Conservation (phyloP, 2,888 invertebrate species). For the Tenthredo livida region DNA sequence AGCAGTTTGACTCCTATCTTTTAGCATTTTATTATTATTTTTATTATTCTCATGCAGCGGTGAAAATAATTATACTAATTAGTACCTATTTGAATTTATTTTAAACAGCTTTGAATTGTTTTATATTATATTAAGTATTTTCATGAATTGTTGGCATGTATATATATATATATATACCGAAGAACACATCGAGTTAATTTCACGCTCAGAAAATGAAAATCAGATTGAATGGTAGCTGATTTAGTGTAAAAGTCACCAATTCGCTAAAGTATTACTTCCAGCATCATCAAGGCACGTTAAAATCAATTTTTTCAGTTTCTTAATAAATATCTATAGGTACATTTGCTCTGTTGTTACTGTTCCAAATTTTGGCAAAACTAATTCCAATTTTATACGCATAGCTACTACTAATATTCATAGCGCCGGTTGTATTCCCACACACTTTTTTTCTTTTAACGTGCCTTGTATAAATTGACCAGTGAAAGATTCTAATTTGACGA, state of each 20-base stretch:
- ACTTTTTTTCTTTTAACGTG: slow-evolving; percentile 65
- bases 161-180: slow-evolving; percentile 53
- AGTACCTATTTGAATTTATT: slow-evolving; percentile 21
- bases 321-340: neutral
- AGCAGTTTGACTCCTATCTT: slow-evolving; percentile 18
- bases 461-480: slow-evolving; percentile 66
- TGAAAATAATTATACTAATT: slow-evolving; percentile 27
- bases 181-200: slow-evolving; percentile 59
- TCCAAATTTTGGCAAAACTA: neutral
- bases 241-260: slow-evolving; percentile 60
- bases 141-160: slow-evolving; percentile 61
- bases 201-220: slow-evolving; percentile 54
- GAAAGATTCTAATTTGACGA: slow-evolving; percentile 70
- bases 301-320: neutral
- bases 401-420: neutral
- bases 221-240: slow-evolving; percentile 59
- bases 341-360: neutral
- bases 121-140: slow-evolving; percentile 45
- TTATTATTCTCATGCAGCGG: slow-evolving; percentile 29
- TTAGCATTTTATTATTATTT: slow-evolving; percentile 22
- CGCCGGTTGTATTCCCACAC: neutral
- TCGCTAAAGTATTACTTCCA: slow-evolving; percentile 50
- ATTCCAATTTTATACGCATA: neutral
- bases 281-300: slow-evolving; percentile 49
- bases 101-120: slow-evolving; percentile 6